Base-by-base conservation (phyloP, 2,888 invertebrate species). In the Harpalus rubripes region DNA sequence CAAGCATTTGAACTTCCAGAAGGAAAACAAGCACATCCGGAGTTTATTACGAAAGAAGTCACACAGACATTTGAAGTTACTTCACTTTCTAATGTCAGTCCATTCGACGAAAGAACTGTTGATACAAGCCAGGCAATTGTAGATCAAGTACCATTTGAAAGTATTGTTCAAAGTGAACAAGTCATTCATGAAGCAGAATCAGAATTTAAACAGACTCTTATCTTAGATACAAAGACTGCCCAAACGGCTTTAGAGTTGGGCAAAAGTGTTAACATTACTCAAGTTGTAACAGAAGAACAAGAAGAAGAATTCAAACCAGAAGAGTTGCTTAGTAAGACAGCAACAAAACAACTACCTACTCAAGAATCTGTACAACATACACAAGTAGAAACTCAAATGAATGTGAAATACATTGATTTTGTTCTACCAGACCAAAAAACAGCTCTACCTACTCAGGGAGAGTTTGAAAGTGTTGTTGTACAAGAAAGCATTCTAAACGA, bases 401-500 rank as follows among this genome's bases (percentile, higher is more conserved):
- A 83, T 1, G 81, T 88, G 18, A 65, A 83, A 10, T 88, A 87
- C 82, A 87, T 86, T 7, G 86, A 87, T 44, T 87, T 88, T 58
- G 88, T 85, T 68, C 87, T 87, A 39, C 91, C 91, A 0, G 90
- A 91, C 6, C 86, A 87, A 3, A 91, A 90, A 85, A 88, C 83
- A 1, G 92, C 92, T 2, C 88, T 90, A 82, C 84, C 92, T 5
- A 86, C 86, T 16, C 90, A 89, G 15, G 88, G 90, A 86, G 91
- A 92, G 87, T 89, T 91, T 63, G 92, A 93, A 88, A 89, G 93
- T 86, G 85, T 94, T 15, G 90, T 90, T 65, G 91, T 92, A 6
- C 91, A 92, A 1, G 92, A 93, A 89, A 89, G 92, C 39, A 87
- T 92, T 63, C 88, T 91, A 7, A 91, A 92, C 80, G 94, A 94